Base-by-base conservation (phyloP, 2,888 invertebrate species). In the Ptilodon capucinus region DNA sequence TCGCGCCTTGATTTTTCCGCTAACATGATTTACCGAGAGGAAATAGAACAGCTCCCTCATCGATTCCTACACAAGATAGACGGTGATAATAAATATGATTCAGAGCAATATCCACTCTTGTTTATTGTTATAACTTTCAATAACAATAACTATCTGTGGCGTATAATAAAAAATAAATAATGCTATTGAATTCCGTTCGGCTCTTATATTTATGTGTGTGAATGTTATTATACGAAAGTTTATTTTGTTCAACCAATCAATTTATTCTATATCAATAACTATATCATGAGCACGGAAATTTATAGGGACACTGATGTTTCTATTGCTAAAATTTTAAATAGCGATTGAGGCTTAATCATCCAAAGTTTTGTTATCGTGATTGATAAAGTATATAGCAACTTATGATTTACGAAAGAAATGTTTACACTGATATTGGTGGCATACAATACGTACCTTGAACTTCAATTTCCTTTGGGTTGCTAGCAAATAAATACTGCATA, bases 11-110 rank as follows among this genome's bases (percentile, higher is more conserved):
- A 91, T 90, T 81, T 86, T 89, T 16, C 71, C 65, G 60, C 84
- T 86, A 23, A 91, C 88, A 48, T 81, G 84, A 71, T 91, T 91
- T 42, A 84, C 87, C 2, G 86, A 79, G 45, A 91, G 74, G 57
- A 90, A 91, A 68, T 89, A 91, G 69, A 87, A 88, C 47, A 91
- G 71, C 63, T 91, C 88, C 47, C 84, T 74, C 86, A 91, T 91
- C 40, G 88, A 82, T 66, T 86, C 87, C 90, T 90, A 64, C 13
- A 45, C 49, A 66, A 62, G 40, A 63, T 45, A 18, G 50, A 55
- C 54, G 39, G 42, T 21, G 40, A 28, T 40, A 42, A 60, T 56
- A 53, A 53, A 51, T 54, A 49, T 53, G 34, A 42, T 40, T 34
- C 19, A 30, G 18, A 45, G 46, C 48, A 43, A 60, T 54, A 43